Evolutionary conservation across 1,140 invertebrate species (phyloP).

Genomic region (Aphidius ervi): DNA sequence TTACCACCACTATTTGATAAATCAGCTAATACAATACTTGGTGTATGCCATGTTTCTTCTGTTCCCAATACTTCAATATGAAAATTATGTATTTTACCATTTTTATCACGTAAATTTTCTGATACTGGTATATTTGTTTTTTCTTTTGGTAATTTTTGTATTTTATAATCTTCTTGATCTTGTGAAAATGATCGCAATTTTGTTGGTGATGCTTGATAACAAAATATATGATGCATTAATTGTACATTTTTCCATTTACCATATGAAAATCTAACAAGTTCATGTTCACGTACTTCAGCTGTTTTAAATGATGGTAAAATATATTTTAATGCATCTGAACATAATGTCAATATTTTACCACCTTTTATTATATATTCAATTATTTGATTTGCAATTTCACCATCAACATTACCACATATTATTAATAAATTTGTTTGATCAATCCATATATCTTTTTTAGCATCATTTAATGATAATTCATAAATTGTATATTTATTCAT

Average conservation of each 20-base stretch:
- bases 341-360: conserved; percentile 75
- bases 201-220: conserved; percentile 77
- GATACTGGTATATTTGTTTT: conserved; percentile 41
- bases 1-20: conserved; percentile 61
- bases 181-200: conserved; percentile 70
- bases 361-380: conserved; percentile 71
- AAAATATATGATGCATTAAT: conserved; percentile 83
- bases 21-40: conserved; percentile 70
- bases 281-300: conserved; percentile 76
- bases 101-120: conserved; percentile 60
- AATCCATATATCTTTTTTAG: conserved; percentile 64
- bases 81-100: conserved; percentile 64
- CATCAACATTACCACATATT: conserved; percentile 69
- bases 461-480: conserved; percentile 60
- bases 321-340: conserved; percentile 75
- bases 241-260: conserved; percentile 76
- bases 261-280: conserved; percentile 77
- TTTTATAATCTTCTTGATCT: conserved; percentile 57
- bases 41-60: conserved; percentile 81
- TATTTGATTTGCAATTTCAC: conserved; percentile 61
- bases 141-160: conserved; percentile 41
- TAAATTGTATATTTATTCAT: conserved; percentile 75
- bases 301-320: conserved; percentile 76
- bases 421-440: conserved; percentile 71
- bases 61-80: conserved; percentile 72